phyloP scores from a whole-genome alignment of 2,888 invertebrate genomes.

The Himalopsyche tibetana region DNA sequence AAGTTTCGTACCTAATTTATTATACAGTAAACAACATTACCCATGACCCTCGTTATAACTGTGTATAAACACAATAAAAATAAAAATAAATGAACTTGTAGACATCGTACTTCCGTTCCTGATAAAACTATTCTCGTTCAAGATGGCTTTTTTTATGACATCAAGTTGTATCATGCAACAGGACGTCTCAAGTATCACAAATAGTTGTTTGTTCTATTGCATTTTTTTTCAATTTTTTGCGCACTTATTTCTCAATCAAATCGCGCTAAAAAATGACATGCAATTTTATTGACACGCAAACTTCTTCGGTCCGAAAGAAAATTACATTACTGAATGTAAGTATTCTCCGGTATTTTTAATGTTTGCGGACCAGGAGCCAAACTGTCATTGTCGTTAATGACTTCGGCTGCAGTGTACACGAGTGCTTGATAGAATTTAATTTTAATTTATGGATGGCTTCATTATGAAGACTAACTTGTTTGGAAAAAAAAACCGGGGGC shows the following conservation, averaged over 20 bases:
- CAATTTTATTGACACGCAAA: neutral
- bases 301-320: neutral
- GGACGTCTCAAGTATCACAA: neutral
- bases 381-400: too few species aligned
- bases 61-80: neutral
- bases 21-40: neutral
- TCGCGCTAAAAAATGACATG: neutral
- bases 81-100: slow-evolving; percentile 25
- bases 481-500: too few species aligned
- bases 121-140: neutral
- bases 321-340: too few species aligned
- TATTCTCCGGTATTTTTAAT: too few species aligned
- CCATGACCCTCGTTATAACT: neutral
- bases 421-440: too few species aligned
- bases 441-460: too few species aligned
- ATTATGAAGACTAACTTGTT: too few species aligned
- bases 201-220: neutral
- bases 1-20: neutral
- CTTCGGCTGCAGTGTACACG: too few species aligned
- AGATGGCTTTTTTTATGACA: neutral
- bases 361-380: too few species aligned
- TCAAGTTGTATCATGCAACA: neutral
- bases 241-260: neutral
- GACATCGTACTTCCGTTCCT: neutral
- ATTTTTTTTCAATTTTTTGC: neutral